Base-by-base conservation (phyloP, 2,797 vertebrate genomes). In the Cirrhinus mrigala region DNA sequence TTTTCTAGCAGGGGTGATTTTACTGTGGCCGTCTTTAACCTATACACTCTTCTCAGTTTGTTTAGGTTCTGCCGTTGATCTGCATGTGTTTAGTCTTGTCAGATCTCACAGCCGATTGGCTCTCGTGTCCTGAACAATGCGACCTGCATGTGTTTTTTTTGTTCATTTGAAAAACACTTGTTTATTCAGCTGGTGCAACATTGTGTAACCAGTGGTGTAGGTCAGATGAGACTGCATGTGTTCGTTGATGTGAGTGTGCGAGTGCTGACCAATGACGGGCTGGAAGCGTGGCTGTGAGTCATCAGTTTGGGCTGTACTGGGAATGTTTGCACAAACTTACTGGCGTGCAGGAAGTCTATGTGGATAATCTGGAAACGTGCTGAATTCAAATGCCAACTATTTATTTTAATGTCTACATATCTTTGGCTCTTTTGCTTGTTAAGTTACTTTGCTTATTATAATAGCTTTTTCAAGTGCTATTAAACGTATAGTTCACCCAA, bases 131-230 rank as follows among this genome's bases (percentile, higher is more conserved):
- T 46, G 58, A 79, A 88, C 69, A 27, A 86, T 9, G 52, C 9
- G 8, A 64, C 29, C 20, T 58, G 33, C 58, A 1, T 71, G 74
- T 74, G 76, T 79, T 37, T 33, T 33, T 37, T 37, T 84, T 86
- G 79, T 86, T 83, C 37, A 37, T 83, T 85, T 89, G 79, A 88
- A 88, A 54, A 82, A 85, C 56, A 86, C 85, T 79, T 88, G 87
- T 90, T 85, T 87, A 79, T 40, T 90, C 87, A 88, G 87, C 87
- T 90, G 89, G 40, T 84, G 54, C 81, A 18, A 22, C 24, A 46
- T 60, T 92, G 74, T 83, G 70, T 87, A 89, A 85, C 86, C 87
- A 80, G 83, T 86, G 81, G 54, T 79, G 46, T 85, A 46, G 78
- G 73, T 79, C 54, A 85, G 78, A 4, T 6, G 15, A 83, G 80